Evolutionary conservation across 2,113 vertebrate genomes (phyloP).

Genomic region (Coptodon bakossiorum): DNA sequence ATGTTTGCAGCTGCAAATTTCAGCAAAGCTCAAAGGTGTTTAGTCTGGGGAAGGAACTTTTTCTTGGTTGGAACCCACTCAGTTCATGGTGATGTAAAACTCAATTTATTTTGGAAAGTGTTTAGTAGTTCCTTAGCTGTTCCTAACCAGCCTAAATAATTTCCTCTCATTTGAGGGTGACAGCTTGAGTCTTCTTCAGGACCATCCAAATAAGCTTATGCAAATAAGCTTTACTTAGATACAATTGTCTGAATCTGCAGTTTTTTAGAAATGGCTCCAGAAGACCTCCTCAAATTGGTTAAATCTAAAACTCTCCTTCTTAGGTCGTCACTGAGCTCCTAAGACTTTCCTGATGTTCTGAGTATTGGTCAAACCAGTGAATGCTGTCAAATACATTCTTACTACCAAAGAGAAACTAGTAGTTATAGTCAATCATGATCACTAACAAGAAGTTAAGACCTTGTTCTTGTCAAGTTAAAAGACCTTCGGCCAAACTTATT

Average conservation of each 20-base stretch:
- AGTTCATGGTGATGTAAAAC: neutral
- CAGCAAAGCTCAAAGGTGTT: neutral
- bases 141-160: neutral
- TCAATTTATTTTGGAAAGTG: neutral
- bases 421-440: neutral
- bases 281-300: neutral
- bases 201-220: neutral
- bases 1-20: neutral
- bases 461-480: neutral
- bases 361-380: neutral
- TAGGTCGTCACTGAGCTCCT: neutral
- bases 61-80: neutral
- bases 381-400: neutral
- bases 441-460: neutral
- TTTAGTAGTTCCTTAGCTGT: neutral
- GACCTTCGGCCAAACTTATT: accelerated
- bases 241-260: neutral
- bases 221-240: neutral
- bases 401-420: neutral
- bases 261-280: neutral
- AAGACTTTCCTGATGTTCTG: neutral
- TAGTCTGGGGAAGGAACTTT: neutral
- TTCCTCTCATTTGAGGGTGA: neutral
- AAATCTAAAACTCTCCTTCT: neutral
- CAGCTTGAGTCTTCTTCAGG: neutral